Conservation (phyloP, 2,797 vertebrate species). For the Hemibagrus guttatus region DNA sequence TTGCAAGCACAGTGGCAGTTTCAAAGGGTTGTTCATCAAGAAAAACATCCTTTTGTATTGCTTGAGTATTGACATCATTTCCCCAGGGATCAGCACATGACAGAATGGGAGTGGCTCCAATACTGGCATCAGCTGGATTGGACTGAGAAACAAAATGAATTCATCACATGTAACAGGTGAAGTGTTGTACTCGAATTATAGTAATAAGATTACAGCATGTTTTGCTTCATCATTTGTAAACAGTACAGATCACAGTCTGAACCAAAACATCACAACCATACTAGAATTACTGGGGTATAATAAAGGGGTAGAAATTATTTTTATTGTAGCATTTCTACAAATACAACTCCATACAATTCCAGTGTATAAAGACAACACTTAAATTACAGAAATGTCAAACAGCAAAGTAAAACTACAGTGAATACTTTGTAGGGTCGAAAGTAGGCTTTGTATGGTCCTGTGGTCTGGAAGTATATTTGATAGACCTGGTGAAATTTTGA, state of each 20-base stretch:
- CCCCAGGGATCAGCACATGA: constrained; percentile 7
- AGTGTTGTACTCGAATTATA: constrained; percentile 34
- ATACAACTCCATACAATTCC: background rate
- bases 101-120: background rate
- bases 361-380: background rate
- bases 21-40: constrained; percentile 35
- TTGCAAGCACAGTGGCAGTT: constrained; percentile 18
- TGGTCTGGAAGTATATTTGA: background rate
- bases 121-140: constrained; percentile 32
- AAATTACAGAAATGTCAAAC: background rate
- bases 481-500: background rate
- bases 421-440: background rate
- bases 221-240: constrained; percentile 19
- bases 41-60: constrained; percentile 42
- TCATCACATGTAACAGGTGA: constrained; percentile 26
- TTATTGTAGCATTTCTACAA: background rate
- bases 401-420: background rate
- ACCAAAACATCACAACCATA: background rate
- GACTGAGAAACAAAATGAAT: constrained; percentile 31
- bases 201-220: constrained; percentile 29
- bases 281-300: background rate
- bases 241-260: constrained; percentile 27
- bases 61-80: constrained; percentile 38
- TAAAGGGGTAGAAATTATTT: background rate
- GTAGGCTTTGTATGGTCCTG: background rate